phyloP scores from a whole-genome alignment of 2,797 vertebrate species.

The Falco biarmicus region DNA sequence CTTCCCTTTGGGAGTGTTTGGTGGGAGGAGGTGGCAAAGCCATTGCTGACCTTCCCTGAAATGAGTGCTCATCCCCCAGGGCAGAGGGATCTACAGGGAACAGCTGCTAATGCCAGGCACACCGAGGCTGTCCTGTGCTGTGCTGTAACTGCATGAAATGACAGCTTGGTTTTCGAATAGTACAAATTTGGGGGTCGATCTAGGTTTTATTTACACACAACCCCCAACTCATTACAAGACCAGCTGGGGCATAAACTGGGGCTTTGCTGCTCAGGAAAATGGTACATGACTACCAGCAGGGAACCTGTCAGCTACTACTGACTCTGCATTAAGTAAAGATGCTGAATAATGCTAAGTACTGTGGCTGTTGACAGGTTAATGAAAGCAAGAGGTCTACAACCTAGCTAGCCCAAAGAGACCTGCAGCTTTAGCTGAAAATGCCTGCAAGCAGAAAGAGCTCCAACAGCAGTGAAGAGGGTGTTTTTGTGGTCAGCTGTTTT shows the following conservation, averaged over 20 bases:
- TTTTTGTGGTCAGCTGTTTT: background rate
- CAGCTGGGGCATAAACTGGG: background rate
- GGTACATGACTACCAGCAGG: background rate
- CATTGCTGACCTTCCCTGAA: background rate
- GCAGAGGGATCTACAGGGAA: background rate
- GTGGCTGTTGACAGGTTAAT: background rate
- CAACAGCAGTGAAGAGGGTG: background rate
- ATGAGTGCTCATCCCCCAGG: background rate
- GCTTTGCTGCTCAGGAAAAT: background rate
- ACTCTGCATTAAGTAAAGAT: background rate
- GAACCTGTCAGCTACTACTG: background rate
- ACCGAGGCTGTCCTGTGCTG: rapidly evolving
- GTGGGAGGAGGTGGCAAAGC: background rate
- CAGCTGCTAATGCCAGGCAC: no score
- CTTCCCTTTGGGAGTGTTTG: background rate
- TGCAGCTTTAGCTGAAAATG: background rate
- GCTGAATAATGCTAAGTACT: background rate
- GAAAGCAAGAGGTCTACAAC: background rate
- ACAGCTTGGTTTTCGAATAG: background rate
- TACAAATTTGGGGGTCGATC: background rate
- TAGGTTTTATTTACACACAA: background rate
- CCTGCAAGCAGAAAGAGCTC: background rate
- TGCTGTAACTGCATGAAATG: background rate
- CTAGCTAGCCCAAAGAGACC: background rate
- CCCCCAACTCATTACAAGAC: background rate